Percentiles rank a stretch among this genome's conserved stretches.
phyloP scores from a whole-genome alignment of 2,797 vertebrate species.

The Siniperca scherzeri region DNA sequence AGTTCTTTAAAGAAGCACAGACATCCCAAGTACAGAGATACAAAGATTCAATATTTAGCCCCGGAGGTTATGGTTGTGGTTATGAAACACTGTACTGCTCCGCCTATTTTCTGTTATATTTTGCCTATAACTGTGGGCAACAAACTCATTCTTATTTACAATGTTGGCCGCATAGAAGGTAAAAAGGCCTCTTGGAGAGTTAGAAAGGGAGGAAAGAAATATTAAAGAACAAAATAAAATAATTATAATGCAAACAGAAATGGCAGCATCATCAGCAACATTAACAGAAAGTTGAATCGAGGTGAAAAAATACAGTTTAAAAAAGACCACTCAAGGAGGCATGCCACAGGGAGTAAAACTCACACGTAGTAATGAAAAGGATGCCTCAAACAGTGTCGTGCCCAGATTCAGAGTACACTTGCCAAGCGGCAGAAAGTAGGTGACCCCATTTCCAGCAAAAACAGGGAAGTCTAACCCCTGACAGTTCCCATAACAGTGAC shows the following conservation, averaged over 20 bases:
- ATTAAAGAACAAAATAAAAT: neutral
- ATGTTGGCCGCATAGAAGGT: neutral
- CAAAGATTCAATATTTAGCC: neutral
- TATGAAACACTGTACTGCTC: slow-evolving; percentile 7
- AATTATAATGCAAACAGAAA: neutral
- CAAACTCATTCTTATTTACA: neutral
- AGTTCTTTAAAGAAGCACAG: neutral
- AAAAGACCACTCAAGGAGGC: neutral
- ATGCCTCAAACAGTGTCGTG: slow-evolving; percentile 32
- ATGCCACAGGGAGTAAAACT: slow-evolving; percentile 32
- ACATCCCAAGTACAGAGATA: neutral
- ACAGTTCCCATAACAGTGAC: slow-evolving; percentile 67
- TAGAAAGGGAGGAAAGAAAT: neutral
- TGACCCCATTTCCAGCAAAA: slow-evolving; percentile 84
- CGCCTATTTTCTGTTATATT: neutral
- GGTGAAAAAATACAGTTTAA: slow-evolving; percentile 11
- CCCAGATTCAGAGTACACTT: slow-evolving; percentile 49
- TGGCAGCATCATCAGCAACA: neutral
- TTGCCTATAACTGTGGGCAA: neutral
- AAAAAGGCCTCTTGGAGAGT: neutral
- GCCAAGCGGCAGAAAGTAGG: slow-evolving; percentile 78
- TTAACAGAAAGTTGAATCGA: neutral
- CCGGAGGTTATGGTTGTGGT: neutral
- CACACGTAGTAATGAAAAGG: slow-evolving; percentile 32
- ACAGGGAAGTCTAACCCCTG: slow-evolving; percentile 74